Conservation (phyloP, 2,888 invertebrate genomes). For the Odontocerum albicorne region DNA sequence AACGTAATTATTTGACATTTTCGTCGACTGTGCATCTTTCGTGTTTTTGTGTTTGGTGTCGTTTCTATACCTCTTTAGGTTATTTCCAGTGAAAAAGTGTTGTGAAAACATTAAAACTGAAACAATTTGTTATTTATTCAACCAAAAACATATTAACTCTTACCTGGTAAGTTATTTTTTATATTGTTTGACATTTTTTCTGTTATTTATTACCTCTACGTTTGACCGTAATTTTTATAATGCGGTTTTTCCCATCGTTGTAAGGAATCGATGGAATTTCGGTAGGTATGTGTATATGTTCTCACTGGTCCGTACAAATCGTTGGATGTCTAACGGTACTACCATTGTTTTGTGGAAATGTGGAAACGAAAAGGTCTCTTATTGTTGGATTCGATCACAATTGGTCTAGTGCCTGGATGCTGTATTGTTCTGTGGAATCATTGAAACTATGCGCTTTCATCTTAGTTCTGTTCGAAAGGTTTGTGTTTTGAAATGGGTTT, state of each 20-base stretch:
- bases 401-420: neutral
- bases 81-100: slow-evolving; percentile 7
- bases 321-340: neutral
- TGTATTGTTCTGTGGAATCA: neutral
- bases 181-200: neutral
- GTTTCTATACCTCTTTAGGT: neutral
- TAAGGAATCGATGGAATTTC: slow-evolving; percentile 8
- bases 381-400: neutral
- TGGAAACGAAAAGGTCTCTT: neutral
- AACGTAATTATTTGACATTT: slow-evolving; percentile 4
- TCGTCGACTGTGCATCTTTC: slow-evolving; percentile 1
- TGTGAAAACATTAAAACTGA: slow-evolving; percentile 5
- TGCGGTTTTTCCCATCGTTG: slow-evolving; percentile 8
- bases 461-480: neutral
- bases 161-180: slow-evolving; percentile 3
- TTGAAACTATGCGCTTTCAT: neutral
- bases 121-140: neutral
- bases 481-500: slow-evolving; percentile 1
- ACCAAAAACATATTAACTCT: too few species aligned
- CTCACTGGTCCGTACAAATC: neutral
- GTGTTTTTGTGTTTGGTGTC: slow-evolving; percentile 4
- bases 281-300: neutral
- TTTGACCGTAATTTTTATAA: slow-evolving; percentile 6
- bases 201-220: neutral
- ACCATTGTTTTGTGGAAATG: neutral